These are phyloP conservation scores for Oxystoma pomonae DNA, from an alignment of 2,888 invertebrate species.

Conservation along the genomic window DNA sequence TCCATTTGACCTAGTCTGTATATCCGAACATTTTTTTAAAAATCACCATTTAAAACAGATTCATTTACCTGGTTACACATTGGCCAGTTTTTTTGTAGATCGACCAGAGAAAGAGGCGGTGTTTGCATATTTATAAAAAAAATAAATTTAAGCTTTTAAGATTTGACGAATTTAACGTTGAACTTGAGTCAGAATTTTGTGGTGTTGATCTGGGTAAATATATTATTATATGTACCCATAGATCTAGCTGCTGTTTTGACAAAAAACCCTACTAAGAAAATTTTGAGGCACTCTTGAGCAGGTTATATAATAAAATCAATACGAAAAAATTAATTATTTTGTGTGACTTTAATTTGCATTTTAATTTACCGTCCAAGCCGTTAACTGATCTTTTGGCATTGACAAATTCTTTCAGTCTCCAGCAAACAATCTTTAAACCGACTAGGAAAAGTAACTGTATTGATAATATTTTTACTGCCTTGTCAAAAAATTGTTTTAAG, in stretches of 20 bases:
- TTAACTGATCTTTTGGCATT: neutral
- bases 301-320: neutral
- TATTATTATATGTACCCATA: neutral
- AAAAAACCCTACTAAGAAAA: neutral
- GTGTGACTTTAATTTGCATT: neutral
- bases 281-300: neutral
- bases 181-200: neutral
- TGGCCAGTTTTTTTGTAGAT: no score
- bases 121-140: no score
- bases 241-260: neutral
- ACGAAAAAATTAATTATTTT: neutral
- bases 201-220: neutral
- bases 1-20: no score
- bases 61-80: no score
- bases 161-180: slow-evolving; percentile 1
- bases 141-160: no score
- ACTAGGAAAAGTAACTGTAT: neutral
- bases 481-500: no score
- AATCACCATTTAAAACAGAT: no score
- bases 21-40: no score
- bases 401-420: neutral
- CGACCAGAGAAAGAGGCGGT: no score
- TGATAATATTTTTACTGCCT: neutral
- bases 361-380: no score
- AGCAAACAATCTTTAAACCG: neutral